Evolutionary conservation across 2,113 vertebrate species (phyloP), one percentile per base, ranked within the genome.

Genomic region (Vicugna pacos): DNA sequence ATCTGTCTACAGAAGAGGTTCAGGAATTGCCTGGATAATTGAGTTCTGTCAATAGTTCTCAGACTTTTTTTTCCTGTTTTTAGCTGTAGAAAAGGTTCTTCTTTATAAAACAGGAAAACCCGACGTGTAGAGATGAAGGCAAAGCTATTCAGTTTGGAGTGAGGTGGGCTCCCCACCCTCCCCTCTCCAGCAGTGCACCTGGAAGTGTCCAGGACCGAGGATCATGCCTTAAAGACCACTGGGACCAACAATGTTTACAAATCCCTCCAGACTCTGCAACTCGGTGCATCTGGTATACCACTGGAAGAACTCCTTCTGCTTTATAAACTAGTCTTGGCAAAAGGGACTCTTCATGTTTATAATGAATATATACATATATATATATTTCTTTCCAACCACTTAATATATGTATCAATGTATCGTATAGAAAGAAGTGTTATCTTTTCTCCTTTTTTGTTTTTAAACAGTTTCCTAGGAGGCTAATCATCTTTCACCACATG

Each of bases 401-500:
- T 86, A 89, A 82, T 65, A n/a, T 12, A 75, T n/a, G 62, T 69
- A 70, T 13, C 85, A 56, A 58, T 50, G 54, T 14, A 16, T 32
- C 58, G 81, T 4, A 84, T 6, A 72, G 10, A 87, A 35, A 94
- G 19, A 83, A 79, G 83, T 64, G 15, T 54, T 60, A 26, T 48
- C 48, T 75, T 92, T 76, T 19, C 28, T 38, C 8, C 35, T 75
- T 6, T 0, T 60, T 79, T 46, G 26, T 90, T 92, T 95, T 91
- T 69, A 94, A 91, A 67, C 69, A 52, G 58, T 94, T 87, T 84
- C 89, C 89, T 89, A 56, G 26, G 50, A 91, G 48, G 32, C 46
- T 96, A 96, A 96, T 95, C 77, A 94, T 85, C 50, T 89, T 94
- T 96, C 87, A 89, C 79, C 80, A 89, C 73, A 91, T 84, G 67